These are phyloP conservation scores for Sebastes trivittatus DNA, from an alignment of 2,797 vertebrate species.

Conservation along the genomic window DNA sequence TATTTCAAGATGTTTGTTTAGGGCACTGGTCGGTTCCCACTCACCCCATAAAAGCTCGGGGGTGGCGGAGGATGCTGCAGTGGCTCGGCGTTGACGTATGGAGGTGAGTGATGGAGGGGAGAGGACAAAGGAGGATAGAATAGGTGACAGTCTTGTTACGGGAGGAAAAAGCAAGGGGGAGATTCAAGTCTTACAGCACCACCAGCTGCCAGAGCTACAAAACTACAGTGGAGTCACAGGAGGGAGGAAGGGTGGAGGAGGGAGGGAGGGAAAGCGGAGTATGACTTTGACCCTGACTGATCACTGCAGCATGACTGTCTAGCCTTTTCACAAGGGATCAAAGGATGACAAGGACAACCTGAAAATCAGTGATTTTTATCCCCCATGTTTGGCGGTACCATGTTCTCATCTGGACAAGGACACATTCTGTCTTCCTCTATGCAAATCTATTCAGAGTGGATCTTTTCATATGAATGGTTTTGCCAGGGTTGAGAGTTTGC, in stretches of 20 bases:
- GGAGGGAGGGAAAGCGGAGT: slow-evolving; percentile 54
- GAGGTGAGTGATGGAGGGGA: slow-evolving; percentile 77
- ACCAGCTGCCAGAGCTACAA: slow-evolving; percentile 74
- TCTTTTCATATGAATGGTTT: slow-evolving; percentile 43
- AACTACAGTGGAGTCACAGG: slow-evolving; percentile 68
- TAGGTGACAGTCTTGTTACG: slow-evolving; percentile 78
- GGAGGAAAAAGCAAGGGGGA: slow-evolving; percentile 41
- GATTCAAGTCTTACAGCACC: slow-evolving; percentile 83
- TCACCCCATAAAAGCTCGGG: slow-evolving; percentile 24
- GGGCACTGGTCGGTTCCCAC: neutral
- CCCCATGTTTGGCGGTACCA: slow-evolving; percentile 27
- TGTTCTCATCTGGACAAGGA: slow-evolving; percentile 56
- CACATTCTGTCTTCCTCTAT: slow-evolving; percentile 43
- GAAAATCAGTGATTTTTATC: slow-evolving; percentile 49
- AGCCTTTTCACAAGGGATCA: slow-evolving; percentile 76
- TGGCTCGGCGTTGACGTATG: slow-evolving; percentile 64
- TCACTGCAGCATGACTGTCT: slow-evolving; percentile 80
- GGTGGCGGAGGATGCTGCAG: slow-evolving; percentile 67
- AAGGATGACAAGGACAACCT: slow-evolving; percentile 74
- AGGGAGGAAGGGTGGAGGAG: slow-evolving; percentile 11
- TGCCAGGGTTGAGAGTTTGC: slow-evolving; percentile 17
- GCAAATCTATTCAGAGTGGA: slow-evolving; percentile 52
- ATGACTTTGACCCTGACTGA: slow-evolving; percentile 80
- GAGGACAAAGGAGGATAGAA: slow-evolving; percentile 80
- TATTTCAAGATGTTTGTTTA: slow-evolving; percentile 17